Conservation (phyloP, 2,888 invertebrate species). For the Agriopis aurantiaria region DNA sequence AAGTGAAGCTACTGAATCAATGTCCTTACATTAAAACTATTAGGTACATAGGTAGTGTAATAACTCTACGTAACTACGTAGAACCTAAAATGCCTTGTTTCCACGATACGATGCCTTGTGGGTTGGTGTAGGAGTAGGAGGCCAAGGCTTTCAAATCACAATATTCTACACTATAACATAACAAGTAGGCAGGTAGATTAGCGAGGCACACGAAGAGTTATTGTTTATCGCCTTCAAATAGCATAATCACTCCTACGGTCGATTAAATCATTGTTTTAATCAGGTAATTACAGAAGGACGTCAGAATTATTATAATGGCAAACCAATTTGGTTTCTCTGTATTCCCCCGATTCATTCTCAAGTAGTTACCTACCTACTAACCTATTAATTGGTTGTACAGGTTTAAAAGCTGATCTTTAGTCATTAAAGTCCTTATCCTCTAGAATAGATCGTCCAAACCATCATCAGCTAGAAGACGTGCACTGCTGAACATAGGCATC, state of each 20-base stretch:
- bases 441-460: too few relatives aligned
- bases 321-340: background rate
- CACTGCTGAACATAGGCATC: too few relatives aligned
- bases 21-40: too few relatives aligned
- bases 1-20: too few relatives aligned
- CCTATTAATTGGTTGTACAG: background rate
- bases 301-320: background rate
- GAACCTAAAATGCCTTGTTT: background rate
- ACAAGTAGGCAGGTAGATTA: background rate
- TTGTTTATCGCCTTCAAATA: constrained; percentile 21
- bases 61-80: too few relatives aligned
- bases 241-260: constrained; percentile 18
- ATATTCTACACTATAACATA: constrained; percentile 4
- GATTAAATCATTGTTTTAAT: constrained; percentile 30
- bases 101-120: background rate
- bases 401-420: too few relatives aligned
- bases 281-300: background rate
- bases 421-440: too few relatives aligned
- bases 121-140: constrained; percentile 1
- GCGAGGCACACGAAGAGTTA: constrained; percentile 9
- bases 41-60: too few relatives aligned
- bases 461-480: too few relatives aligned
- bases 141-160: constrained; percentile 20
- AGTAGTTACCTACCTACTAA: too few relatives aligned
- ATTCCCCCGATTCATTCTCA: background rate